phyloP scores from a whole-genome alignment of 53 echinoderm and acorn worm genomes.

The Pentamera pediparva region DNA sequence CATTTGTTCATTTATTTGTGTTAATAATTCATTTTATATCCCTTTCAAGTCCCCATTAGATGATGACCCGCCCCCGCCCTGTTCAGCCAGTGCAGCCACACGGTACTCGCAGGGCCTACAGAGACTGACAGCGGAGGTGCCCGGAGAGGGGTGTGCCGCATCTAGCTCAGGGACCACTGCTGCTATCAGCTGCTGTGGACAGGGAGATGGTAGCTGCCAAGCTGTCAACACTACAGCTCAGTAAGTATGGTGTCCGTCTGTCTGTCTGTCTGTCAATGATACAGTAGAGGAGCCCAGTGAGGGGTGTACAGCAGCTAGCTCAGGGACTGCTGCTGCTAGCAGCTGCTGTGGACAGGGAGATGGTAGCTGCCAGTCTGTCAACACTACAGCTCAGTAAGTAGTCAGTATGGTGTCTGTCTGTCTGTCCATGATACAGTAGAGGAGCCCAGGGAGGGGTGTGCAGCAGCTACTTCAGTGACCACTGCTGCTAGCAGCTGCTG shows the following conservation, averaged over 20 bases:
- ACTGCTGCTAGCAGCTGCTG: conserved; percentile 59
- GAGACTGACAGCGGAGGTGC: neutral
- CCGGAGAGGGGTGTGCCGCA: neutral
- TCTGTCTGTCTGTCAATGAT: too few species aligned
- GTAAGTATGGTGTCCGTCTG: too few species aligned
- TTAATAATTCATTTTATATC: neutral
- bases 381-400: conserved; percentile 12
- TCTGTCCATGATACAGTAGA: neutral
- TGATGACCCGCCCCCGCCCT: conserved; percentile 41
- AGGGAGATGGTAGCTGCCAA: conserved; percentile 87
- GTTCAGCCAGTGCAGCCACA: conserved; percentile 72
- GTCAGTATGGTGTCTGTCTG: too few species aligned
- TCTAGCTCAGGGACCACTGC: neutral
- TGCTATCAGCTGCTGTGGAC: conserved; percentile 62
- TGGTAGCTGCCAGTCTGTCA: conserved; percentile 73
- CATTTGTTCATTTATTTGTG: too few species aligned
- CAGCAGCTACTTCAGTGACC: neutral
- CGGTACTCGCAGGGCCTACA: conserved; percentile 50
- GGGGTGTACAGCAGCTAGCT: neutral
- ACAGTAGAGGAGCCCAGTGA: neutral
- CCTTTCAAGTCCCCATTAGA: conserved; percentile 77
- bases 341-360: conserved; percentile 86
- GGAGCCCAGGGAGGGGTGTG: neutral
- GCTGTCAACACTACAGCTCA: conserved; percentile 17
- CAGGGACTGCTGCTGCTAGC: neutral